Conservation (phyloP, 2,888 invertebrate genomes). For the Conus canariensis region DNA sequence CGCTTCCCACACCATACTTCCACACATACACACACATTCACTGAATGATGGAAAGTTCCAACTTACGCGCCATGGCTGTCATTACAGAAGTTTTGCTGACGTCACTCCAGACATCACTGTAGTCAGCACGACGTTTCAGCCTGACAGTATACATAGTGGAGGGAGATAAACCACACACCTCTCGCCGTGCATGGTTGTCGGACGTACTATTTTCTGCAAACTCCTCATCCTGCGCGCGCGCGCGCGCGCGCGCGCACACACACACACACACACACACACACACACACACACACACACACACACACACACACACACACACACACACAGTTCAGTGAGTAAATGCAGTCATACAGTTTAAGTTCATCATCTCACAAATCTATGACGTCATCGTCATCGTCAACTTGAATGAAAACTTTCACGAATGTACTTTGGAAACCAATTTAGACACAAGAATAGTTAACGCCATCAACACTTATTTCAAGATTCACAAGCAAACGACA, state of each 20-base stretch:
- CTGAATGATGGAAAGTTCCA: too few relatives aligned
- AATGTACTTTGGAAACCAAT: too few relatives aligned
- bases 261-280: neutral
- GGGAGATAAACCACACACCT: conserved; percentile 17
- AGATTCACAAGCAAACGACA: too few relatives aligned
- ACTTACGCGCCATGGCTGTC: neutral
- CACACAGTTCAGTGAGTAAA: neutral
- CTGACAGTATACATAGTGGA: neutral
- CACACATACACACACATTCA: too few relatives aligned
- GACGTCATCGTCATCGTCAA: too few relatives aligned
- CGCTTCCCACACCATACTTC: too few relatives aligned
- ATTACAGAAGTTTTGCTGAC: neutral
- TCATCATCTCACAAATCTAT: too few relatives aligned
- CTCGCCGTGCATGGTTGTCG: neutral
- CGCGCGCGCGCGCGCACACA: neutral
- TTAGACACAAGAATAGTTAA: too few relatives aligned
- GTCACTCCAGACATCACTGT: conserved; percentile 26
- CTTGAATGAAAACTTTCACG: too few relatives aligned
- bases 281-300: neutral
- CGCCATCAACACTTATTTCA: too few relatives aligned
- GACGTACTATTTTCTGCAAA: neutral
- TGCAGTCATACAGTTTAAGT: too few relatives aligned
- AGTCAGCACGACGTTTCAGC: neutral
- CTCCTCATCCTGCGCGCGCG: neutral
- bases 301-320: neutral